Conservation (phyloP, 1,140 invertebrate species). For the Bombus difficillimus region DNA sequence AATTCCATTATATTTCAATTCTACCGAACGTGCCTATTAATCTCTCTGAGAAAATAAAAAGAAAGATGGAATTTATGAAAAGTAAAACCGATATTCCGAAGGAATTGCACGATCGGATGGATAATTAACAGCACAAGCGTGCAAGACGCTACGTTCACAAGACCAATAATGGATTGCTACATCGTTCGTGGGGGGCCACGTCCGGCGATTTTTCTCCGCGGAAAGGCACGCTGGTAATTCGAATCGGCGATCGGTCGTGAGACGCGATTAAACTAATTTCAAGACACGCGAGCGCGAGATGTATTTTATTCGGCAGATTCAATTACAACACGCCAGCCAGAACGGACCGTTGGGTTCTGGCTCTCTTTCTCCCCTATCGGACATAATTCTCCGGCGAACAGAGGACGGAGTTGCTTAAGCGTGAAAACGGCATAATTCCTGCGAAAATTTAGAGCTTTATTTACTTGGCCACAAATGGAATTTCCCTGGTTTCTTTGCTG, state of each 20-base stretch:
- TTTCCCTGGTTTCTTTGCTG: slow-evolving; percentile 39
- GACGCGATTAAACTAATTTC: slow-evolving; percentile 54
- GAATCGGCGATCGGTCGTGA: slow-evolving; percentile 38
- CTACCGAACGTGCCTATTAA: too few species aligned
- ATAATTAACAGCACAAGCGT: too few species aligned
- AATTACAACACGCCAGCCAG: slow-evolving; percentile 44
- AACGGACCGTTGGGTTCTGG: too few species aligned
- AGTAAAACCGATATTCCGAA: too few species aligned
- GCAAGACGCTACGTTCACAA: too few species aligned
- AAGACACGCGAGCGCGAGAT: slow-evolving; percentile 29
- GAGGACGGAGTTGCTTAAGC: slow-evolving; percentile 39
- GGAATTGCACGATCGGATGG: too few species aligned
- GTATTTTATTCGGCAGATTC: slow-evolving; percentile 55
- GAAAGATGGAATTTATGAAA: too few species aligned
- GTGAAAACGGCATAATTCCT: slow-evolving; percentile 56
- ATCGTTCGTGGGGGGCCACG: too few species aligned
- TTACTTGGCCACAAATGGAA: slow-evolving; percentile 65
- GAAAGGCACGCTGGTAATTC: slow-evolving; percentile 27
- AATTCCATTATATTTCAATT: too few species aligned
- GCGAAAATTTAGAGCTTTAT: slow-evolving; percentile 61
- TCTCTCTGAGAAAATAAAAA: too few species aligned
- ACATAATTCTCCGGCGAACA: slow-evolving; percentile 21
- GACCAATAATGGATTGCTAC: too few species aligned
- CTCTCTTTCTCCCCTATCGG: not conserved
- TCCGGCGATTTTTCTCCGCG: not conserved